Evolutionary conservation across 2,888 invertebrate species (phyloP).

Genomic region (Leucozona laternaria): DNA sequence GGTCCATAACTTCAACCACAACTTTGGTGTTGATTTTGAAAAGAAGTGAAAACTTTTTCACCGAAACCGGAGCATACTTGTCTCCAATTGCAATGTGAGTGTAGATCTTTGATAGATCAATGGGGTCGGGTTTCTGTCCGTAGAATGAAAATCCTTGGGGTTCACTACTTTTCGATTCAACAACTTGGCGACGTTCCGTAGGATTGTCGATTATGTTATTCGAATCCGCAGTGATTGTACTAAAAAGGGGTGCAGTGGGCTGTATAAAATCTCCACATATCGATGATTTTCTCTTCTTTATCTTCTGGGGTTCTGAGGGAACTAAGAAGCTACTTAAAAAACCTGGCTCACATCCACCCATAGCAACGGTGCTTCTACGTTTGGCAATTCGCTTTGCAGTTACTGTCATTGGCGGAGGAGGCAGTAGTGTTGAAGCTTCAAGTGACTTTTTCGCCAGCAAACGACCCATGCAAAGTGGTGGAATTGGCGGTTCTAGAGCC

Average conservation of each 20-base stretch:
- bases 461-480: conserved; percentile 78
- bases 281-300: conserved; percentile 59
- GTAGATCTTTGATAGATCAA: conserved; percentile 78
- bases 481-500: conserved; percentile 79
- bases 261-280: conserved; percentile 47
- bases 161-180: conserved; percentile 10
- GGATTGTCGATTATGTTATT: neutral
- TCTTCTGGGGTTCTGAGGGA: conserved; percentile 34
- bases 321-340: conserved; percentile 9
- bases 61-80: conserved; percentile 75
- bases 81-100: conserved; percentile 78
- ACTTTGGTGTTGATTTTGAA: conserved; percentile 78
- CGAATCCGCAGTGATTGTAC: conserved; percentile 21
- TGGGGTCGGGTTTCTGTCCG: conserved; percentile 69
- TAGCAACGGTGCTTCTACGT: conserved; percentile 77
- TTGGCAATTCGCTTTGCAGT: conserved; percentile 76
- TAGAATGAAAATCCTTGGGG: conserved; percentile 72
- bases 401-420: conserved; percentile 28
- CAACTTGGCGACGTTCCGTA: neutral
- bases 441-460: conserved; percentile 77
- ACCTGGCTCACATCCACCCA: conserved; percentile 64
- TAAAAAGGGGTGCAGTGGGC: conserved; percentile 47
- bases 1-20: conserved; percentile 74
- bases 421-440: conserved; percentile 66
- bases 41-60: conserved; percentile 78